Evolutionary conservation across 2,888 invertebrate genomes (phyloP).

Genomic region (Tachina lurida): DNA sequence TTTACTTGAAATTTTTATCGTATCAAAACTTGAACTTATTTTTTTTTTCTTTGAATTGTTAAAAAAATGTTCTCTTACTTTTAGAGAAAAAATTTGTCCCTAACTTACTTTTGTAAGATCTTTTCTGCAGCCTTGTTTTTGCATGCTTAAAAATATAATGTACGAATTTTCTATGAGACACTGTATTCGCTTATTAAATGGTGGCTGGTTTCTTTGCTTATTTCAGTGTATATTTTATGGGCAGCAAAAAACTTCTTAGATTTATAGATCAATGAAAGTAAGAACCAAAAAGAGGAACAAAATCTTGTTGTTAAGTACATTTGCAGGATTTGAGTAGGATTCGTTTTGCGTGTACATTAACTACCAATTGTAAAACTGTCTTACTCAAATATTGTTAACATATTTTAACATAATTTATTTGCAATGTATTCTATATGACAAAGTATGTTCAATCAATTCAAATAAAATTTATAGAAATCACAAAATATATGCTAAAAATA

Average conservation of each 20-base stretch:
- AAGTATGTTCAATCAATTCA: slow-evolving; percentile 69
- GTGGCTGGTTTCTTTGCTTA: background rate
- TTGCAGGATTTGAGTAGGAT: slow-evolving; percentile 57
- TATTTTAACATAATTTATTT: slow-evolving; percentile 65
- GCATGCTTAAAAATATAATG: background rate
- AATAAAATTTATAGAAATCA: slow-evolving; percentile 66
- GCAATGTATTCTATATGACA: slow-evolving; percentile 58
- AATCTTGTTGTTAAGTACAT: slow-evolving; percentile 1
- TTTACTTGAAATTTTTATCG: no score
- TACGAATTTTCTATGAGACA: no score
- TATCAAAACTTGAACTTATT: no score
- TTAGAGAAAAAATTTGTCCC: no score
- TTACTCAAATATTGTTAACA: slow-evolving; percentile 51
- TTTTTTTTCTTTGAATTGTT: no score
- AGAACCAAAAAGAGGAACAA: background rate
- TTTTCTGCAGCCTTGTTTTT: background rate
- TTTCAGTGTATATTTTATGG: background rate
- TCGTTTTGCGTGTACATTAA: slow-evolving; percentile 46
- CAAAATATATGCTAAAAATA: slow-evolving; percentile 39
- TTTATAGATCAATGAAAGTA: background rate
- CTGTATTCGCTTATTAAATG: background rate
- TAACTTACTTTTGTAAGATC: background rate
- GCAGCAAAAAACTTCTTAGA: background rate
- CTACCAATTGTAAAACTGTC: slow-evolving; percentile 58
- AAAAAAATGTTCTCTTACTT: no score